Evolutionary conservation across 1,140 invertebrate species (phyloP).

Genomic region (Drosophila bocqueti): DNA sequence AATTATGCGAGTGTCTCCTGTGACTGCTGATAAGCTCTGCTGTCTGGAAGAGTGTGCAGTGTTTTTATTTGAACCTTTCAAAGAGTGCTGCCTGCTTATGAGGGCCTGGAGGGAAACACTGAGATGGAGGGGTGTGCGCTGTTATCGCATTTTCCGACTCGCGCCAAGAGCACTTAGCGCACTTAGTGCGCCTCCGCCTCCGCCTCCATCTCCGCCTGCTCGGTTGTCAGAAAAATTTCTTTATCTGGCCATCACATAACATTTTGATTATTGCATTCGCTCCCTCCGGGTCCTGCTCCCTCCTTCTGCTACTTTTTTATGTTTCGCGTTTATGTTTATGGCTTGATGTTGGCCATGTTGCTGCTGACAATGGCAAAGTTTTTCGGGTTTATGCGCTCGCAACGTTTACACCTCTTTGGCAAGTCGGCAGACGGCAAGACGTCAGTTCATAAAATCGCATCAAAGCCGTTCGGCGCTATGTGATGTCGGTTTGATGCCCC

Average conservation of each 20-base stretch:
- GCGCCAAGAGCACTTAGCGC: slow-evolving; percentile 43
- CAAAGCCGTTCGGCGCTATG: slow-evolving; percentile 19
- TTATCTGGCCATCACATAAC: slow-evolving; percentile 71
- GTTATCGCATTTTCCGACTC: slow-evolving; percentile 18
- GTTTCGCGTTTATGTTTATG: slow-evolving; percentile 67
- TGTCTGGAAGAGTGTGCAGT: neutral
- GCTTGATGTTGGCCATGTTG: slow-evolving; percentile 24
- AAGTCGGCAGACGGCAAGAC: slow-evolving; percentile 14
- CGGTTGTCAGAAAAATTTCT: slow-evolving; percentile 31
- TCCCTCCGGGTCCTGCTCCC: neutral
- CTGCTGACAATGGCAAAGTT: slow-evolving; percentile 25
- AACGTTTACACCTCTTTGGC: slow-evolving; percentile 65
- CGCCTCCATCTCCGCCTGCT: neutral
- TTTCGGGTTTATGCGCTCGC: slow-evolving; percentile 30
- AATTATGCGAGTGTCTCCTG: slow-evolving; percentile 61
- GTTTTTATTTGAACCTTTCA: neutral
- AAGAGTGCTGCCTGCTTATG: slow-evolving; percentile 49
- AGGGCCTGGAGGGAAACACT: neutral
- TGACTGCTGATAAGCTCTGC: slow-evolving; percentile 54
- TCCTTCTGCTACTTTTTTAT: slow-evolving; percentile 21
- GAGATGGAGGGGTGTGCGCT: neutral
- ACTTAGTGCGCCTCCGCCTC: slow-evolving; percentile 13
- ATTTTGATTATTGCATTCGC: slow-evolving; percentile 62
- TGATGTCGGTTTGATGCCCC: neutral
- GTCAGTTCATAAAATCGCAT: slow-evolving; percentile 60